Conservation (phyloP, 2,888 invertebrate species). For the Beris morrisii region DNA sequence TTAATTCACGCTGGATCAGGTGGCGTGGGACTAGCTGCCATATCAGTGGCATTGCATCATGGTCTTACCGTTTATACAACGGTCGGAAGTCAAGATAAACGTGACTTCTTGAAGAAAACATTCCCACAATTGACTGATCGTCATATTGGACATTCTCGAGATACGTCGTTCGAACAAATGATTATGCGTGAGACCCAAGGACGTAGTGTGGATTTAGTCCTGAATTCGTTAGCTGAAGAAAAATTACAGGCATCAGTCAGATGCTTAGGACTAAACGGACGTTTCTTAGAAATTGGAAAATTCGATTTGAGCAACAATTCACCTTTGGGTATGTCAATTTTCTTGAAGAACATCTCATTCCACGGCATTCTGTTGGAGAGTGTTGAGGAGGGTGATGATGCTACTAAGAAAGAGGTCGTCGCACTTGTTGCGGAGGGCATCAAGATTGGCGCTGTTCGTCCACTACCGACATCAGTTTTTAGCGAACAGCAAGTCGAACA, state of each 20-base stretch:
- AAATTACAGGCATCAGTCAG: slow-evolving; percentile 92
- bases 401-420: slow-evolving; percentile 76
- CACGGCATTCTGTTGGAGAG: slow-evolving; percentile 96
- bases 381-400: slow-evolving; percentile 73
- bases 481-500: slow-evolving; percentile 85
- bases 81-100: slow-evolving; percentile 84
- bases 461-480: slow-evolving; percentile 87
- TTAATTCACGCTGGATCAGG: slow-evolving; percentile 96
- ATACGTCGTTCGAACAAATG: slow-evolving; percentile 88
- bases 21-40: slow-evolving; percentile 96
- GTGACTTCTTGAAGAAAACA: slow-evolving; percentile 80
- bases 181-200: slow-evolving; percentile 83
- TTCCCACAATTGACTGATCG: slow-evolving; percentile 82
- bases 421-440: slow-evolving; percentile 83
- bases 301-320: slow-evolving; percentile 90
- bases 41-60: slow-evolving; percentile 86
- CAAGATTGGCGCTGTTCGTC: slow-evolving; percentile 81
- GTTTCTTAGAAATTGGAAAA: slow-evolving; percentile 98
- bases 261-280: slow-evolving; percentile 87
- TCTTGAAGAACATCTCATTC: slow-evolving; percentile 94
- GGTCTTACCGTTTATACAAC: slow-evolving; percentile 92
- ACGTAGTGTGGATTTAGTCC: slow-evolving; percentile 88
- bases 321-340: slow-evolving; percentile 83
- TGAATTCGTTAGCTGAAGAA: slow-evolving; percentile 96
- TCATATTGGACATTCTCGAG: slow-evolving; percentile 89